Conservation (phyloP, 2,888 invertebrate species). For the Synergus gifuensis region DNA sequence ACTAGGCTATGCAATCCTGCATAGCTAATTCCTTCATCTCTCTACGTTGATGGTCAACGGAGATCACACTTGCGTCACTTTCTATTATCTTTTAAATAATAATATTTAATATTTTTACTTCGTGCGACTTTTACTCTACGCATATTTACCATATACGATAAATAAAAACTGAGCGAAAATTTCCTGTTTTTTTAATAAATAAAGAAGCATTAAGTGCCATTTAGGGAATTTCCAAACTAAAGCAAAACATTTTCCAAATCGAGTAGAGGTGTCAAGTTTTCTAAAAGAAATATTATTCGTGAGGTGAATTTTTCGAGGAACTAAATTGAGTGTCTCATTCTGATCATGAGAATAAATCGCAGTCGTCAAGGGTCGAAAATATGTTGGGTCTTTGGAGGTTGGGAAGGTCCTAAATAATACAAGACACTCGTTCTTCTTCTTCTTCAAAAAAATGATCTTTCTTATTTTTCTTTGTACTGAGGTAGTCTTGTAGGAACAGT, state of each 20-base stretch:
- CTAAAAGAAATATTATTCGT: background rate
- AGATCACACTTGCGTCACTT: constrained; percentile 29
- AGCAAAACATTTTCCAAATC: constrained; percentile 45
- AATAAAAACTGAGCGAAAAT: background rate
- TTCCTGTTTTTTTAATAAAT: too few species aligned
- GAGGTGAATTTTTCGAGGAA: background rate
- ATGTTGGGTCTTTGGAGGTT: constrained; percentile 27
- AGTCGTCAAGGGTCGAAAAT: constrained; percentile 6
- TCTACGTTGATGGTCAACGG: constrained; percentile 49
- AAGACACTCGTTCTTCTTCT: constrained; percentile 2
- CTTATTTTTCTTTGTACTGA: constrained; percentile 23
- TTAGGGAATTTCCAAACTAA: too few species aligned
- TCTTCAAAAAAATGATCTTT: constrained; percentile 16
- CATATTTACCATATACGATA: background rate
- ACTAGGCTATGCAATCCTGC: constrained; percentile 48
- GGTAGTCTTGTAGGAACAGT: constrained; percentile 39
- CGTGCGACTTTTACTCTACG: background rate
- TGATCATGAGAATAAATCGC: constrained; percentile 3
- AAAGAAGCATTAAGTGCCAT: too few species aligned
- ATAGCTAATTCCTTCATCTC: constrained; percentile 50
- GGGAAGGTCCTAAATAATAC: constrained; percentile 22
- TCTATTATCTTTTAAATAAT: constrained; percentile 5
- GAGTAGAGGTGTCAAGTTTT: constrained; percentile 27
- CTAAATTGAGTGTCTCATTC: background rate
- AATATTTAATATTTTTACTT: constrained; percentile 1